Evolutionary conservation across 2,113 vertebrate species (phyloP), one percentile per base, ranked within the genome.

Genomic region (Psettodes erumei): DNA sequence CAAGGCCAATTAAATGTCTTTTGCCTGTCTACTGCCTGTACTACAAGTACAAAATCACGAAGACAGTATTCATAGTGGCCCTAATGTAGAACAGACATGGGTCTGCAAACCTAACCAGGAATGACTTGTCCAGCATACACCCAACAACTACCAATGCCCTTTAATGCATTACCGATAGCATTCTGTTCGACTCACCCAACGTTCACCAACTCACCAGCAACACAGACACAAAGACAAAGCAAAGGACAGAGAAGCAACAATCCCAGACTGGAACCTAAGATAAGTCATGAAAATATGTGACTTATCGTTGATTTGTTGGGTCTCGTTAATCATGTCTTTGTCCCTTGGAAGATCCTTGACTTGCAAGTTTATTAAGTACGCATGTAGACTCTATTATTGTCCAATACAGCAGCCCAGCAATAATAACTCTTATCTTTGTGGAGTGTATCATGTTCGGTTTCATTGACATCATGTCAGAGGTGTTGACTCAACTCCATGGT

Each of bases 361-460:
- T 23, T n/a, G 18, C 3, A 4, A 25, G 18, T 66, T 48, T 33
- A 28, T 35, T 1, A 48, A 53, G 15, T 19, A 58, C 33, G 33
- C 6, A 37, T 19, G 7, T 51, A 40, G 4, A 74, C 43, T 45
- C 18, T 13, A 67, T 63, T 40, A 28, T 23, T 64, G 59, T 47
- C 25, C 18, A 45, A 47, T 47, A 19, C 32, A 70, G 38, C 13
- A 47, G 51, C 30, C 6, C 21, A 47, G 28, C 27, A 69, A 40
- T 48, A 55, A 55, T 12, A n/a, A n/a, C 35, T 30, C 13, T 15
- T 25, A 67, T 55, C 59, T 62, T 62, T 56, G 30, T 42, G 1
- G 43, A 28, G 21, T 63, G 54, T 50, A 62, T 65, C 16, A 35
- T 53, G 54, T 62, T 66, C 3, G 12, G 25, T 19, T 72, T 73